These are phyloP conservation scores for Cyprinodon brontotheroides DNA, from an alignment of 2,113 vertebrate genomes.

Conservation along the genomic window DNA sequence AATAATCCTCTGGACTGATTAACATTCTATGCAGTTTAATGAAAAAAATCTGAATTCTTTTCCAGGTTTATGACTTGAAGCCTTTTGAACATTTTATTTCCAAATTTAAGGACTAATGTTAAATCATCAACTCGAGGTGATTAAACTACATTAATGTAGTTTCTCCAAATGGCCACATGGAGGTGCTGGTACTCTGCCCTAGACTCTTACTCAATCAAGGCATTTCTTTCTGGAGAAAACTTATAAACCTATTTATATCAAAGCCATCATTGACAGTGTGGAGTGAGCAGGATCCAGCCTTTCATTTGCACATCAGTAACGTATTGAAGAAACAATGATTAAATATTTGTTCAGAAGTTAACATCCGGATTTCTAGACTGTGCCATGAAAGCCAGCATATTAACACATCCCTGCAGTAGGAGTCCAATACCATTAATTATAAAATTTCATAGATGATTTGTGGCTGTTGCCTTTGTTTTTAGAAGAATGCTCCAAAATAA, in stretches of 20 bases:
- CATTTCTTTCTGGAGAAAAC: background rate
- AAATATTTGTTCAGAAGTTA: background rate
- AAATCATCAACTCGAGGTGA: background rate
- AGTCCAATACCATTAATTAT: no score
- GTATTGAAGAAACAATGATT: background rate
- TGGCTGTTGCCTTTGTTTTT: no score
- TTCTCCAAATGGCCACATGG: constrained; percentile 35
- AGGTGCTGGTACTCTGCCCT: constrained; percentile 21
- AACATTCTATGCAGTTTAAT: no score
- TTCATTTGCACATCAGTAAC: background rate
- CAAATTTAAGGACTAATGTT: no score
- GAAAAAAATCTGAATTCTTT: background rate
- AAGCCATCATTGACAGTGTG: background rate
- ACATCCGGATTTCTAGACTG: background rate
- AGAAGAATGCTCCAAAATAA: no score
- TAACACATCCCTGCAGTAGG: no score
- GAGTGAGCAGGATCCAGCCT: background rate
- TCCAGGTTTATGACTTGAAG: background rate
- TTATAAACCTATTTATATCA: background rate
- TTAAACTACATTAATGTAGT: constrained; percentile 8
- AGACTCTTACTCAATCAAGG: background rate
- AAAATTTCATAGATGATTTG: no score
- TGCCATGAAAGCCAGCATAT: background rate
- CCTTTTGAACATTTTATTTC: background rate
- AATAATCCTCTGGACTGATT: no score